phyloP scores from a whole-genome alignment of 2,888 invertebrate genomes.

The Itoplectis maculator region DNA sequence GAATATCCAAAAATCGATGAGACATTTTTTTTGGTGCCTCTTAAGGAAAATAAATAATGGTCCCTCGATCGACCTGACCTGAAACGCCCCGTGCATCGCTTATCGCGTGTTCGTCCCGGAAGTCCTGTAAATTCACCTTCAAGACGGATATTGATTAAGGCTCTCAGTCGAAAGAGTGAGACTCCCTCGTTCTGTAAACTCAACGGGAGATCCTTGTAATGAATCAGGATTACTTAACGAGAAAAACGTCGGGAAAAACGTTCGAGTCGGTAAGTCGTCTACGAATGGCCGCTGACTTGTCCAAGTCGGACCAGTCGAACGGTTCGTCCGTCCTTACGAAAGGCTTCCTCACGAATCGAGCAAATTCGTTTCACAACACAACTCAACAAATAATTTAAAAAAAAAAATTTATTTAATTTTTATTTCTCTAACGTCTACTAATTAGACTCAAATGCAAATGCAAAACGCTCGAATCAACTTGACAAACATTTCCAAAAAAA shows the following conservation, averaged over 20 bases:
- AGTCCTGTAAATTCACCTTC: constrained; percentile 48
- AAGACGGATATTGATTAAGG: constrained; percentile 52
- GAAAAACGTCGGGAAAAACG: constrained; percentile 47
- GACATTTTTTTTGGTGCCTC: too few relatives aligned
- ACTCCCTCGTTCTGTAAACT: constrained; percentile 4
- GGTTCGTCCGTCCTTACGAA: constrained; percentile 23
- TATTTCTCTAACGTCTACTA: too few relatives aligned
- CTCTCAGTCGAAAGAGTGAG: constrained; percentile 21
- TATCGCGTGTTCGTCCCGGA: constrained; percentile 51
- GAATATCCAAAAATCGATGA: too few relatives aligned
- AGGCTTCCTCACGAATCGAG: constrained; percentile 20
- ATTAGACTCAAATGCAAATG: too few relatives aligned
- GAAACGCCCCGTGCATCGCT: neutral
- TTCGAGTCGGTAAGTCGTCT: constrained; percentile 50
- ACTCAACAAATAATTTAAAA: too few relatives aligned
- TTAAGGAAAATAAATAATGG: neutral
- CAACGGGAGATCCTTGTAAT: constrained; percentile 42
- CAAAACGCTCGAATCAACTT: too few relatives aligned
- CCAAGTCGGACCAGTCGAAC: constrained; percentile 31
- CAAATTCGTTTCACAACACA: too few relatives aligned
- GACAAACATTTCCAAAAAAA: too few relatives aligned
- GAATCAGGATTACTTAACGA: constrained; percentile 63
- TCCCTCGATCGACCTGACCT: too few relatives aligned
- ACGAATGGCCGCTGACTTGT: constrained; percentile 30
- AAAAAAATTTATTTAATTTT: too few relatives aligned